phyloP scores from a whole-genome alignment of 2,888 invertebrate species.

The Mayetiola destructor region DNA sequence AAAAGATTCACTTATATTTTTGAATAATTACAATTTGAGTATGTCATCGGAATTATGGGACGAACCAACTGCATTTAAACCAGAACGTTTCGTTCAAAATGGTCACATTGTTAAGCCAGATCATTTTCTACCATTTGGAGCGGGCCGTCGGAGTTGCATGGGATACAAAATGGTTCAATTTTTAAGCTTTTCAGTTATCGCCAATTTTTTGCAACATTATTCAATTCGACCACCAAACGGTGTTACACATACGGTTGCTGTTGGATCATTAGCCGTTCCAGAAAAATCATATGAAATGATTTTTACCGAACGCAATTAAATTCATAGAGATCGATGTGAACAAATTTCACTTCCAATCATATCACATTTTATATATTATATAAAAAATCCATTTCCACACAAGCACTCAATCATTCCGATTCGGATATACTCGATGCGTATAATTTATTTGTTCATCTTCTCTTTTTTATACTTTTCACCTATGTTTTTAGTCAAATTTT shows the following conservation, averaged over 20 bases:
- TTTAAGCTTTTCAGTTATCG: slow-evolving; percentile 40
- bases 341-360: not conserved
- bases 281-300: slow-evolving; percentile 38
- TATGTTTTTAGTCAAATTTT: not conserved
- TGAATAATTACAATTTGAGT: slow-evolving; percentile 53
- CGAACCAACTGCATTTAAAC: slow-evolving; percentile 43
- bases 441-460: not conserved
- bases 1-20: slow-evolving; percentile 47
- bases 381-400: not conserved
- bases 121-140: slow-evolving; percentile 51
- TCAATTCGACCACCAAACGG: slow-evolving; percentile 36
- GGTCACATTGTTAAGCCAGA: slow-evolving; percentile 45
- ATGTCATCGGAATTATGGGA: slow-evolving; percentile 47
- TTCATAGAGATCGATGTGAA: not conserved
- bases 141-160: slow-evolving; percentile 50
- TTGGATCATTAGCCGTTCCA: slow-evolving; percentile 42
- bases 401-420: not conserved
- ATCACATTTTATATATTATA: not conserved
- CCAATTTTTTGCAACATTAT: slow-evolving; percentile 41
- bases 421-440: slow-evolving; percentile 1
- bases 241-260: slow-evolving; percentile 38
- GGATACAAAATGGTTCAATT: slow-evolving; percentile 52
- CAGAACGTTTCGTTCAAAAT: slow-evolving; percentile 44
- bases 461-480: not conserved
- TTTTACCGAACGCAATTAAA: slow-evolving; percentile 24